These are phyloP conservation scores for Polypedilum vanderplanki DNA, from an alignment of 1,140 invertebrate genomes.

Conservation along the genomic window DNA sequence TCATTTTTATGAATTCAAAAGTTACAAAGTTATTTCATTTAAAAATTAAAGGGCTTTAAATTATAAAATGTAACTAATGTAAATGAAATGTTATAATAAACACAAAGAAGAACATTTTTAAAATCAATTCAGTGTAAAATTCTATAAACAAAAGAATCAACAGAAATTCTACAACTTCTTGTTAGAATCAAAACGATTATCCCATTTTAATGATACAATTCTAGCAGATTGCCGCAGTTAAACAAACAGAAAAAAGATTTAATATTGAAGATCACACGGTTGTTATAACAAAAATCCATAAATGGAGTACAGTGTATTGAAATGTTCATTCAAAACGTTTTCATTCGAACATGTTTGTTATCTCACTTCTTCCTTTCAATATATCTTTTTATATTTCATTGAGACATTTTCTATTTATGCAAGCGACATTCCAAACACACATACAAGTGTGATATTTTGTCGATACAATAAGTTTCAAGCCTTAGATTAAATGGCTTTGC, in stretches of 20 bases:
- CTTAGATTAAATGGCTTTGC: neutral
- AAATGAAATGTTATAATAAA: too few species aligned
- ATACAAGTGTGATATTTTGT: neutral
- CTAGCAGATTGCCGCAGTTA: too few species aligned
- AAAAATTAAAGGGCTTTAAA: too few species aligned
- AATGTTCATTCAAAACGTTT: conserved; percentile 12
- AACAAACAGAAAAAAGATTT: neutral
- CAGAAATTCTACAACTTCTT: too few species aligned
- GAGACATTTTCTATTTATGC: neutral
- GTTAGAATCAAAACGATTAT: too few species aligned
- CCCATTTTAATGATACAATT: too few species aligned
- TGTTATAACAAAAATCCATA: neutral
- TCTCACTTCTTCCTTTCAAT: neutral
- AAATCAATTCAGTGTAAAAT: too few species aligned
- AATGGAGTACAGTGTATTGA: neutral
- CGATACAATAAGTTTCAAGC: conserved; percentile 4
- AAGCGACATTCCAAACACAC: neutral
- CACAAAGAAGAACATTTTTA: too few species aligned
- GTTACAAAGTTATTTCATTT: too few species aligned
- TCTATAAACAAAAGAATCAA: too few species aligned
- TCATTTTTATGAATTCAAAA: too few species aligned
- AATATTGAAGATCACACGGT: neutral
- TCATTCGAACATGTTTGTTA: neutral
- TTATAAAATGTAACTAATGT: too few species aligned
- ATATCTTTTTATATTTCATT: neutral